Evolutionary conservation across 2,113 vertebrate species (phyloP).

Genomic region (Equus przewalskii): DNA sequence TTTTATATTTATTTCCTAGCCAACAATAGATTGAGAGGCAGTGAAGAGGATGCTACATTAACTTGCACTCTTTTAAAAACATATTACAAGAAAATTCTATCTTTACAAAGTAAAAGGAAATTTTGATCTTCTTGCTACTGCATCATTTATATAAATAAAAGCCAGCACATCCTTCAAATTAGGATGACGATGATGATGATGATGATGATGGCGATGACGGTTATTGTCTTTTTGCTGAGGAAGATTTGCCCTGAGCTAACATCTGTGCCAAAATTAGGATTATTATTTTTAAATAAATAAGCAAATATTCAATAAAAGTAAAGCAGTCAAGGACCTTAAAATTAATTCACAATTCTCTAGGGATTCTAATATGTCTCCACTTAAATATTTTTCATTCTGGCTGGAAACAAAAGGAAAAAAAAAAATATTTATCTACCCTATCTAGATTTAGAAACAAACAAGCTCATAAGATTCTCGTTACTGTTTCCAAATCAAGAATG

Average conservation of each 20-base stretch:
- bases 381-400: slow-evolving; percentile 52
- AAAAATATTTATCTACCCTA: background rate
- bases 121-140: background rate
- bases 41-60: background rate
- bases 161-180: slow-evolving; percentile 17
- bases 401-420: slow-evolving; percentile 36
- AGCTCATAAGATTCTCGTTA: slow-evolving; percentile 37
- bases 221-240: no score
- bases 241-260: no score
- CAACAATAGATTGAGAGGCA: background rate
- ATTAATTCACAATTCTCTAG: slow-evolving; percentile 47
- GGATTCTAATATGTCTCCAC: background rate
- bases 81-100: background rate
- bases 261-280: background rate
- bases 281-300: slow-evolving; percentile 52
- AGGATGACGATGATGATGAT: background rate
- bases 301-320: slow-evolving; percentile 59
- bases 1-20: slow-evolving; percentile 27
- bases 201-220: no score
- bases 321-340: slow-evolving; percentile 29
- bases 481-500: slow-evolving; percentile 56
- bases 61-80: background rate
- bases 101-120: slow-evolving; percentile 53
- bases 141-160: slow-evolving; percentile 54
- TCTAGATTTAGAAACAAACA: slow-evolving; percentile 53